Conservation (phyloP, 2,888 invertebrate genomes). For the Machimus atricapillus region DNA sequence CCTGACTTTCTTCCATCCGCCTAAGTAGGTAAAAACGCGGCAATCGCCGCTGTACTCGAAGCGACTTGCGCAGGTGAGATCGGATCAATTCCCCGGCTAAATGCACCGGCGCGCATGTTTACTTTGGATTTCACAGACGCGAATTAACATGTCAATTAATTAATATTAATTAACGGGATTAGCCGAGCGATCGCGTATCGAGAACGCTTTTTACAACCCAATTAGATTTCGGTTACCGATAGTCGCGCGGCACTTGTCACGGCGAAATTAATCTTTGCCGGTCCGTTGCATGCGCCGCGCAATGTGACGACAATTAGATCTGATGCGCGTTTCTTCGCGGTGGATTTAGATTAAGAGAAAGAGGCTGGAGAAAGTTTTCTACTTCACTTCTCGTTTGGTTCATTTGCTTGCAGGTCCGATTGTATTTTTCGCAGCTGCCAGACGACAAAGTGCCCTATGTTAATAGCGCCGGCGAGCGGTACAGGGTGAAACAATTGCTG, state of each 20-base stretch:
- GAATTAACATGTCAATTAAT: slow-evolving; percentile 40
- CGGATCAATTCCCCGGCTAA: neutral
- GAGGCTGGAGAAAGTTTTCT: slow-evolving; percentile 19
- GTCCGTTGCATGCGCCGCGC: neutral
- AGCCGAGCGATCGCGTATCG: neutral
- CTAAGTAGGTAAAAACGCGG: neutral
- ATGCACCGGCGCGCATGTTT: neutral
- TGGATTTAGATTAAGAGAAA: neutral
- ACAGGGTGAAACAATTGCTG: slow-evolving; percentile 90
- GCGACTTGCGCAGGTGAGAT: neutral
- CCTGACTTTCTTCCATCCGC: slow-evolving; percentile 42
- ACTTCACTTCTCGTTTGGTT: neutral
- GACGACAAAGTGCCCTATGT: slow-evolving; percentile 98
- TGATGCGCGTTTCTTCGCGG: slow-evolving; percentile 3
- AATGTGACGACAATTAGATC: slow-evolving; percentile 17
- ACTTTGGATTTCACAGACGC: neutral
- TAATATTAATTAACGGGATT: slow-evolving; percentile 26
- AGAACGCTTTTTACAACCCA: slow-evolving; percentile 7
- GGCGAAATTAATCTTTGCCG: slow-evolving; percentile 7
- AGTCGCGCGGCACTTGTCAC: neutral
- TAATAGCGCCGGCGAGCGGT: slow-evolving; percentile 92
- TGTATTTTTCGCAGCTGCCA: slow-evolving; percentile 93
- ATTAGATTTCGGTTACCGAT: slow-evolving; percentile 4
- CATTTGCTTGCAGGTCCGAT: slow-evolving; percentile 80
- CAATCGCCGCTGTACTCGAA: neutral